Conservation (phyloP, 2,113 vertebrate species). For the Phasianus colchicus region DNA sequence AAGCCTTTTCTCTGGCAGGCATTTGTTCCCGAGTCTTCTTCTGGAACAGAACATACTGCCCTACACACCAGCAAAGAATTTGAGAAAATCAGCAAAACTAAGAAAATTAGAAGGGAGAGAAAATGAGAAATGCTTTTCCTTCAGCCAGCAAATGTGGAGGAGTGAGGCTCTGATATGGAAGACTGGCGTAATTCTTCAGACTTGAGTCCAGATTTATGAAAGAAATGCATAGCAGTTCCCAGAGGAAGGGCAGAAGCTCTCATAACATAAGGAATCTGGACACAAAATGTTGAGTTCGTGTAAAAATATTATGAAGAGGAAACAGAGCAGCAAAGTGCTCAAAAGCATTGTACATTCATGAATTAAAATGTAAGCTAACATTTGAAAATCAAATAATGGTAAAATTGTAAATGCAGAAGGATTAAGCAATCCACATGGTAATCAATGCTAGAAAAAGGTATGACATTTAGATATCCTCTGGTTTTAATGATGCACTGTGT, state of each 20-base stretch:
- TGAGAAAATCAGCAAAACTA: slow-evolving; percentile 27
- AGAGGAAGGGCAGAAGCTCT: background rate
- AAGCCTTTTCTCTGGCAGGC: slow-evolving; percentile 28
- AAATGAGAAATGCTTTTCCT: slow-evolving; percentile 20
- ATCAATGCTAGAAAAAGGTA: slow-evolving; percentile 37
- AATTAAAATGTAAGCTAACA: slow-evolving; percentile 2
- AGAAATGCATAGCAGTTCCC: slow-evolving; percentile 31
- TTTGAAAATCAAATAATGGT: background rate
- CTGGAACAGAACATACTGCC: slow-evolving; percentile 56
- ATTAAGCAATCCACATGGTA: slow-evolving; percentile 36
- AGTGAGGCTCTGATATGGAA: background rate
- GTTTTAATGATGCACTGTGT: slow-evolving; percentile 49
- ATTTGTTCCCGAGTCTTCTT: slow-evolving; percentile 43
- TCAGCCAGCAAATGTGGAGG: background rate
- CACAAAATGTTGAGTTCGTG: background rate
- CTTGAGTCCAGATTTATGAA: slow-evolving; percentile 25
- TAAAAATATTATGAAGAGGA: background rate
- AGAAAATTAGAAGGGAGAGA: slow-evolving; percentile 54
- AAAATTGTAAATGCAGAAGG: slow-evolving; percentile 4
- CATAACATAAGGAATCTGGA: background rate
- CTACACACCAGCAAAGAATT: slow-evolving; percentile 34
- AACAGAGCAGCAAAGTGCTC: background rate
- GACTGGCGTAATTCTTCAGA: background rate
- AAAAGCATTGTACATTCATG: background rate
- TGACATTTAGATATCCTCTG: slow-evolving; percentile 37